phyloP scores from a whole-genome alignment of 1,140 invertebrate genomes.

The Popillia japonica region DNA sequence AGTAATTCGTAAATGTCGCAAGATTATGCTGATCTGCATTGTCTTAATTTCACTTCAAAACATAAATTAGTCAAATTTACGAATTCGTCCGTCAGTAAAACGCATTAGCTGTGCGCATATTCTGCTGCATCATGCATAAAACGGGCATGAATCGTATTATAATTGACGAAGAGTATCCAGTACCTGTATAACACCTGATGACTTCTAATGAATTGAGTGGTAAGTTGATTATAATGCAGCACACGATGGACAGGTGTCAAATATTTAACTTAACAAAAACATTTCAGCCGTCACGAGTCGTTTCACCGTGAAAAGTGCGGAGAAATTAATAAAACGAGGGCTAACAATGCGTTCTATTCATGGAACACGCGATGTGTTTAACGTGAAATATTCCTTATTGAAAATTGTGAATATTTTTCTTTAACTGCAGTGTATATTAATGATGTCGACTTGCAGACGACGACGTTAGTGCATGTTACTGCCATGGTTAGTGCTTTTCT shows the following conservation, averaged over 20 bases:
- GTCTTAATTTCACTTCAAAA: neutral
- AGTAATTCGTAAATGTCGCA: too few species aligned
- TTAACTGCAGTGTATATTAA: neutral
- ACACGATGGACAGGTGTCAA: slow-evolving; percentile 29
- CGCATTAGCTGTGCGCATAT: neutral
- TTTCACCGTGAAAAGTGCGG: neutral
- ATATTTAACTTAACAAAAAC: slow-evolving; percentile 22
- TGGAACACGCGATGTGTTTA: neutral
- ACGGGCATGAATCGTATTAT: neutral
- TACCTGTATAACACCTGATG: slow-evolving; percentile 13
- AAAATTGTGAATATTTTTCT: slow-evolving; percentile 21
- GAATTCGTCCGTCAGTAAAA: neutral
- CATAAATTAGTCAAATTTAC: neutral
- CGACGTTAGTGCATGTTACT: neutral
- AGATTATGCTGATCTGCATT: too few species aligned
- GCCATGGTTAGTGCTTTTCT: neutral
- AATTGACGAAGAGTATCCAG: neutral
- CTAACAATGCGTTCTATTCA: slow-evolving; percentile 4
- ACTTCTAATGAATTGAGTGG: slow-evolving; percentile 36
- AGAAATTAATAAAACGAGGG: slow-evolving; percentile 27
- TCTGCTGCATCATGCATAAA: slow-evolving; percentile 19
- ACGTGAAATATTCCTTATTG: neutral
- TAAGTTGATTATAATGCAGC: slow-evolving; percentile 22
- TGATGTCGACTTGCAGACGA: neutral
- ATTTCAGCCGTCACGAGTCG: slow-evolving; percentile 3